Evolutionary conservation across 2,888 invertebrate genomes (phyloP), one percentile per base, ranked within the genome.

Genomic region (Ophion ventricosus): DNA sequence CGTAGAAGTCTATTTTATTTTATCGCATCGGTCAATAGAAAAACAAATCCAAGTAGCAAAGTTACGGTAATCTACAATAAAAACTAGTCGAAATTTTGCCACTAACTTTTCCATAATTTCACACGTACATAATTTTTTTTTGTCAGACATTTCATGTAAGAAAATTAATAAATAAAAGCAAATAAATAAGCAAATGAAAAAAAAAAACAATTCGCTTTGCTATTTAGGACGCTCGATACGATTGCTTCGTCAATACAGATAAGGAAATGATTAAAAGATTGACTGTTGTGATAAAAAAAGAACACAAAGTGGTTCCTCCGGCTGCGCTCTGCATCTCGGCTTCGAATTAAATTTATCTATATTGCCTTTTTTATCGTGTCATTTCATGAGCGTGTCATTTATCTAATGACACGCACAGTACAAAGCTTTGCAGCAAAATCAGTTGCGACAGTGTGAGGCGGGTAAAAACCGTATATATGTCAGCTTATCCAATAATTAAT

Each of bases 221-320:
- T 8, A 26, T 40, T 74, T 20, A 11, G 14, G 61, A 17, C 17
- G 40, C 49, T 43, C 61, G 56, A 69, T 43, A 66, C 66, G 49
- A 59, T 64, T 49, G 26, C 40, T 40, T 67, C 66, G 17, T 64
- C 72, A 43, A 70, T 61, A n/a, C n/a, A 72, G 70, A 81, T 78
- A 84, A 82, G 59, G 54, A 20, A 66, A 59, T 63, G 80, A 83
- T 80, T 80, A 80, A 73, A 56, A 63, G 26, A 54, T 40, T 56
- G 67, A 63, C 67, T 77, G 66, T 67, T 23, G 67, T n/a, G 25
- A 43, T 11, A 69, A 54, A 73, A 5, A 40, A 23, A 59, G 5
- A 43, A 2, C 10, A 61, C 57, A 43, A 40, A 61, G 57, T n/a
- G 7, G 17, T 0, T n/a, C 23, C 26, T 49, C 17, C 17, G 23